A percentile compares a stretch with the other conserved stretches of the same genome.
Conservation (phyloP, 2,797 vertebrate genomes). For the Jordanella pulchra region DNA sequence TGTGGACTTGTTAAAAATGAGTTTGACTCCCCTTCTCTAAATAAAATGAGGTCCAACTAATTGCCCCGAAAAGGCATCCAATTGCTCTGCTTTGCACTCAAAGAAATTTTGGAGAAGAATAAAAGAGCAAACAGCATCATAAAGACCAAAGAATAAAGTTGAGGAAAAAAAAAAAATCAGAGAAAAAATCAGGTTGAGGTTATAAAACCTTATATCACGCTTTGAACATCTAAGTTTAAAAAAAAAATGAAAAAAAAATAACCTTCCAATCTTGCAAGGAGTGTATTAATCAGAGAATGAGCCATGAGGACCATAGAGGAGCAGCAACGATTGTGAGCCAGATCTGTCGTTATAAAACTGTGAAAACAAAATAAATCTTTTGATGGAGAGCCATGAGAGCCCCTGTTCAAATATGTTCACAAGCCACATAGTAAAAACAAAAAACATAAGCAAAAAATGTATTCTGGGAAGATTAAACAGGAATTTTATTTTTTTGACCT, state of each 20-base stretch:
- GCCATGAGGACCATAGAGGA: neutral
- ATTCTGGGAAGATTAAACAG: neutral
- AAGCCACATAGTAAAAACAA: no score
- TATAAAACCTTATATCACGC: neutral
- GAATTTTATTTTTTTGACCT: neutral
- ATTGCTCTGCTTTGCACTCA: no score
- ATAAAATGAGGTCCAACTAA: neutral
- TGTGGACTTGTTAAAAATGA: no score
- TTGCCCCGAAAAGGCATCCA: no score
- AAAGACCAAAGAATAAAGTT: neutral
- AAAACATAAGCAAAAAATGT: no score
- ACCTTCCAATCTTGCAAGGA: neutral
- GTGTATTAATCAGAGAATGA: neutral
- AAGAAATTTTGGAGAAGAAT: neutral
- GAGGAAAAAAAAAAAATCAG: neutral
- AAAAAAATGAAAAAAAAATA: neutral
- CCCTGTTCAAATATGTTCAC: no score
- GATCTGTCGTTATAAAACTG: neutral
- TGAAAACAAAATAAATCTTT: neutral
- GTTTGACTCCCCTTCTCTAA: no score
- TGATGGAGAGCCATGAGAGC: neutral
- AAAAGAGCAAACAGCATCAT: neutral
- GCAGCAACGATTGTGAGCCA: neutral
- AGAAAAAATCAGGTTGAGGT: neutral
- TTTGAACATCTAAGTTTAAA: neutral